These are phyloP conservation scores for Philereme transversata DNA, from an alignment of 2,888 invertebrate species.

Conservation along the genomic window DNA sequence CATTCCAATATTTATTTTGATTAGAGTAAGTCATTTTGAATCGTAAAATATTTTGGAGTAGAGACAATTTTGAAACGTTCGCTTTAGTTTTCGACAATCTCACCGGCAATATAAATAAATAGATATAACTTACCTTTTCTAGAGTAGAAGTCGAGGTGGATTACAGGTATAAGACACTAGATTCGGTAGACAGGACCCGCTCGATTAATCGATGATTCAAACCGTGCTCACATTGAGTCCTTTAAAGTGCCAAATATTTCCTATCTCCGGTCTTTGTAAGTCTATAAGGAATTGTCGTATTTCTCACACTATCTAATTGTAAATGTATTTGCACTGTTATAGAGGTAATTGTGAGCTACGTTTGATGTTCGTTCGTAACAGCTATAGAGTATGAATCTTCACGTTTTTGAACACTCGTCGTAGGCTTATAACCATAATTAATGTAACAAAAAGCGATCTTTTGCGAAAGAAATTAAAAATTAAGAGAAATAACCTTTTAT, in stretches of 20 bases:
- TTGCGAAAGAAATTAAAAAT: slow-evolving; percentile 48
- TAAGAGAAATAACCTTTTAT: slow-evolving; percentile 55
- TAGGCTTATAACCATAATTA: slow-evolving; percentile 44
- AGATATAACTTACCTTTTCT: slow-evolving; percentile 34
- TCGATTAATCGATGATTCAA: slow-evolving; percentile 41
- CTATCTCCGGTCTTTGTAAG: slow-evolving; percentile 30
- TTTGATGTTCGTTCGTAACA: slow-evolving; percentile 51
- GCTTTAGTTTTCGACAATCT: slow-evolving; percentile 35
- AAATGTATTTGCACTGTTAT: slow-evolving; percentile 31
- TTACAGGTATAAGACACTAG: slow-evolving; percentile 48
- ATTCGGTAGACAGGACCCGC: slow-evolving; percentile 44
- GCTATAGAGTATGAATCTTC: slow-evolving; percentile 48
- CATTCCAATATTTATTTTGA: slow-evolving; percentile 25
- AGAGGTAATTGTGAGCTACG: slow-evolving; percentile 36
- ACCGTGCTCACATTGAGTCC: slow-evolving; percentile 50
- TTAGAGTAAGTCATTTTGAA: slow-evolving; percentile 19
- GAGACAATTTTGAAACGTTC: slow-evolving; percentile 16
- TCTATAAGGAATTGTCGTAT: slow-evolving; percentile 26
- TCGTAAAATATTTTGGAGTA: slow-evolving; percentile 6
- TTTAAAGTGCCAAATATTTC: slow-evolving; percentile 46
- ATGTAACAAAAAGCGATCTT: slow-evolving; percentile 43
- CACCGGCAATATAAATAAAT: slow-evolving; percentile 37
- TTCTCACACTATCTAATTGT: slow-evolving; percentile 29
- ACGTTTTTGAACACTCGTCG: slow-evolving; percentile 42
- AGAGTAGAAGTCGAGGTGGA: slow-evolving; percentile 42